These are phyloP conservation scores for Dasyurus viverrinus DNA, from an alignment of 2,113 vertebrate genomes.

Conservation along the genomic window DNA sequence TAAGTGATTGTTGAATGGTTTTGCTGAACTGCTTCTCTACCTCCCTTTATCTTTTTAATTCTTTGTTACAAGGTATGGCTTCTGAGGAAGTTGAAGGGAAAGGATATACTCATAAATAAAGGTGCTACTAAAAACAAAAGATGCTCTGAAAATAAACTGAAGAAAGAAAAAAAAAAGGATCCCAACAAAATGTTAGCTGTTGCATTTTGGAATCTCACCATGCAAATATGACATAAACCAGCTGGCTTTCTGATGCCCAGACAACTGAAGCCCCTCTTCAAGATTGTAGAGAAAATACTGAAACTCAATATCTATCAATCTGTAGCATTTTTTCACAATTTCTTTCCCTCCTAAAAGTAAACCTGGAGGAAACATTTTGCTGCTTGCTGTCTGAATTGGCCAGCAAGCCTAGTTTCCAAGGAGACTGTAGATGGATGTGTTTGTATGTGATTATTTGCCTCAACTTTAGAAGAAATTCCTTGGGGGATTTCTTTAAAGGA, in stretches of 20 bases:
- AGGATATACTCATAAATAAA: background rate
- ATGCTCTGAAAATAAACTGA: background rate
- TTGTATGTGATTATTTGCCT: conserved; percentile 73
- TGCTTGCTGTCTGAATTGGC: conserved; percentile 64
- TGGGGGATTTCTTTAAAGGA: conserved; percentile 70
- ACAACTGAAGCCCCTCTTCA: conserved; percentile 36
- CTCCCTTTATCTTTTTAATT: background rate
- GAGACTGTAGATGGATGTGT: conserved; percentile 70
- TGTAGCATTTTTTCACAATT: conserved; percentile 56
- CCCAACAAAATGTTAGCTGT: conserved; percentile 5
- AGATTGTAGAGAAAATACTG: conserved; percentile 49
- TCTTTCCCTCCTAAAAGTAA: conserved; percentile 71
- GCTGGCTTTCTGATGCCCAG: background rate
- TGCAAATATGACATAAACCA: conserved; percentile 59
- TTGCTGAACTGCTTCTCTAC: background rate
- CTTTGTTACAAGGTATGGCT: background rate
- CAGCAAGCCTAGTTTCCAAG: conserved; percentile 69
- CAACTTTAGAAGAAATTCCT: conserved; percentile 69
- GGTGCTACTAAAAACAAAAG: background rate
- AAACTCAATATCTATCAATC: conserved; percentile 45
- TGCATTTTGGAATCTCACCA: conserved; percentile 58
- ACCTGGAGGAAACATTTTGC: conserved; percentile 59
- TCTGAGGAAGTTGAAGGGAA: background rate
- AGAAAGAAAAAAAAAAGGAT: background rate
- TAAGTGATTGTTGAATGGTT: background rate